Evolutionary conservation across 1,140 invertebrate genomes (phyloP).

Genomic region (Heliothis subflexa): DNA sequence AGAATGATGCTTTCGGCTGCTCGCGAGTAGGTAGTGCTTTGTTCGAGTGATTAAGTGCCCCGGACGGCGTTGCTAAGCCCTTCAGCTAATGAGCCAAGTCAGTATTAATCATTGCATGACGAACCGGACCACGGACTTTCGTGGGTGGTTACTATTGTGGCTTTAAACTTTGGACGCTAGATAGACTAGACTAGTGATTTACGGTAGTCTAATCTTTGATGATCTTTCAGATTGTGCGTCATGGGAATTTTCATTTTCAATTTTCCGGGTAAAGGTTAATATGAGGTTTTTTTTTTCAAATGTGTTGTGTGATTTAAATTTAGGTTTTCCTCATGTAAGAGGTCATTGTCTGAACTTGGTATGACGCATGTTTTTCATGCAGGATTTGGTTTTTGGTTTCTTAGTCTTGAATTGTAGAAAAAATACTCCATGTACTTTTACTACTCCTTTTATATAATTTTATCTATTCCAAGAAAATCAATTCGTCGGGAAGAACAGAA

Average conservation of each 20-base stretch:
- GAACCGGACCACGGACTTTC: constrained; percentile 68
- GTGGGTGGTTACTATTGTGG: constrained; percentile 73
- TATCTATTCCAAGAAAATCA: too few species aligned
- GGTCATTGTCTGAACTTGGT: too few species aligned
- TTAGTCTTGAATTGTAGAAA: too few species aligned
- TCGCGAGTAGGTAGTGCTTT: constrained; percentile 84
- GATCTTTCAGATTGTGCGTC: not conserved
- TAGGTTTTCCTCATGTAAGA: too few species aligned
- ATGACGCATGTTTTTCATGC: too few species aligned
- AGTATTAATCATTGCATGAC: constrained; percentile 82
- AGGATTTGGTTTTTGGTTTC: too few species aligned
- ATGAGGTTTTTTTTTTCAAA: too few species aligned
- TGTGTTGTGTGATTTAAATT: too few species aligned
- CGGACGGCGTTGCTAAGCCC: constrained; percentile 80
- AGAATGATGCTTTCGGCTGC: constrained; percentile 85
- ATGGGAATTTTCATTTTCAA: not conserved
- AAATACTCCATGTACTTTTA: too few species aligned
- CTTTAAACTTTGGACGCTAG: constrained; percentile 66
- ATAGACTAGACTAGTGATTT: not conserved
- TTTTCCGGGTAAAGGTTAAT: not conserved
- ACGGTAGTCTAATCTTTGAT: not conserved
- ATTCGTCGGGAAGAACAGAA: too few species aligned
- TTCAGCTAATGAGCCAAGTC: constrained; percentile 85
- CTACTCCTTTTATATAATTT: too few species aligned
- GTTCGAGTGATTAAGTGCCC: constrained; percentile 85